Evolutionary conservation across 2,888 invertebrate genomes (phyloP).

Genomic region (Sturmia bella): DNA sequence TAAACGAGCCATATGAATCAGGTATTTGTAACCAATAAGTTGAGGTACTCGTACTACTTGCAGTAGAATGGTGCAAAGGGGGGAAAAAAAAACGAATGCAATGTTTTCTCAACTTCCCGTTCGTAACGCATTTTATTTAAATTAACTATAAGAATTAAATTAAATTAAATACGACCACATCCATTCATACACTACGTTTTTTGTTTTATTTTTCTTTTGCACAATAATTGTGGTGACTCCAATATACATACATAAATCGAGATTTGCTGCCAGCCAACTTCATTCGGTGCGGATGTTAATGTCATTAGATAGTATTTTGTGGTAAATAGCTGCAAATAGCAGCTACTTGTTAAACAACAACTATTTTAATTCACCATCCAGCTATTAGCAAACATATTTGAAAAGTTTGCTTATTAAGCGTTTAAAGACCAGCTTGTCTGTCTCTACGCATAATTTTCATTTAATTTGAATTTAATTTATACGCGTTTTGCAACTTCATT

Average conservation of each 20-base stretch:
- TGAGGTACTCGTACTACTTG: slow-evolving; percentile 25
- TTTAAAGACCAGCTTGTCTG: slow-evolving; percentile 23
- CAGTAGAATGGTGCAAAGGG: neutral
- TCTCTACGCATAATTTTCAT: slow-evolving; percentile 56
- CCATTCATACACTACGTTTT: neutral
- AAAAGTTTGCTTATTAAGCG: slow-evolving; percentile 35
- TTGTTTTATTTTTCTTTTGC: neutral
- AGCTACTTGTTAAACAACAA: slow-evolving; percentile 41
- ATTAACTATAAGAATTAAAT: slow-evolving; percentile 60
- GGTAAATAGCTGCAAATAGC: slow-evolving; percentile 60
- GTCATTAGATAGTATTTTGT: slow-evolving; percentile 67
- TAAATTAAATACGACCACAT: slow-evolving; percentile 53
- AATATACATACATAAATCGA: slow-evolving; percentile 4
- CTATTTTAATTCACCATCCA: slow-evolving; percentile 33
- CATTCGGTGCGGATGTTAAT: slow-evolving; percentile 60
- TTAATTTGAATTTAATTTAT: slow-evolving; percentile 54
- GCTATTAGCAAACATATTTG: slow-evolving; percentile 31
- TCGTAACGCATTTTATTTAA: slow-evolving; percentile 69
- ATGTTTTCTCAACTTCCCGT: slow-evolving; percentile 63
- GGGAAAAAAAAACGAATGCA: neutral
- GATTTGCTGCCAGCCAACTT: slow-evolving; percentile 18
- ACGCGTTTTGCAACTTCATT: slow-evolving; percentile 27
- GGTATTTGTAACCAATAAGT: slow-evolving; percentile 28
- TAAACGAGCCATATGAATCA: slow-evolving; percentile 4
- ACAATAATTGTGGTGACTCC: slow-evolving; percentile 18